Percentiles rank a stretch among this genome's conserved stretches.
Evolutionary conservation across 2,888 invertebrate species (phyloP).

Genomic region (Gordius sp.): DNA sequence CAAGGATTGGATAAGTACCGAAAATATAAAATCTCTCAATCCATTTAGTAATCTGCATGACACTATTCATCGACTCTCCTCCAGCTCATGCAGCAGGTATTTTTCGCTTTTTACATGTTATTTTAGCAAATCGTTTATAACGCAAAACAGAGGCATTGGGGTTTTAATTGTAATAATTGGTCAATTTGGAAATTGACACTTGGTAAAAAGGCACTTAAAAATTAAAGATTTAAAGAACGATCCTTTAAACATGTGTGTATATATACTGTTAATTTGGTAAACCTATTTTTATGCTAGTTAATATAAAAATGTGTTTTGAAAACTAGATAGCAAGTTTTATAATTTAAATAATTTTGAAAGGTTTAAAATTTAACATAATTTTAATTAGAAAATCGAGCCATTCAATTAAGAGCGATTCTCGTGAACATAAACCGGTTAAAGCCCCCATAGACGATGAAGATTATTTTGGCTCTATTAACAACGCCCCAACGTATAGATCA

Average conservation of each 20-base stretch:
- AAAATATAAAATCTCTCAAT: neutral
- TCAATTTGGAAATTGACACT: no score
- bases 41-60: neutral
- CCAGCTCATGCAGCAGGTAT: slow-evolving; percentile 11
- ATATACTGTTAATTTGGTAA: neutral
- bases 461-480: neutral
- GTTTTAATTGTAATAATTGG: no score
- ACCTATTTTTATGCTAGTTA: neutral
- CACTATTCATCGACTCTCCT: neutral
- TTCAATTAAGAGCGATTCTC: neutral
- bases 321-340: neutral
- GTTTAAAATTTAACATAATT: slow-evolving; percentile 1
- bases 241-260: no score
- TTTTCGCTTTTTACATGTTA: no score
- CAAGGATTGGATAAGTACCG: slow-evolving; percentile 1
- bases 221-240: no score
- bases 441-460: no score
- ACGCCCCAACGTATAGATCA: neutral
- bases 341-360: neutral
- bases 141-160: no score
- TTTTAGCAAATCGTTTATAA: no score
- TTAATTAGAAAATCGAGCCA: slow-evolving; percentile 7
- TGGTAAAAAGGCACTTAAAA: no score
- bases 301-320: neutral
- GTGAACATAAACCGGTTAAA: no score